These are phyloP conservation scores for Dromococcyx pavoninus DNA, from an alignment of 2,797 vertebrate genomes.

Conservation along the genomic window DNA sequence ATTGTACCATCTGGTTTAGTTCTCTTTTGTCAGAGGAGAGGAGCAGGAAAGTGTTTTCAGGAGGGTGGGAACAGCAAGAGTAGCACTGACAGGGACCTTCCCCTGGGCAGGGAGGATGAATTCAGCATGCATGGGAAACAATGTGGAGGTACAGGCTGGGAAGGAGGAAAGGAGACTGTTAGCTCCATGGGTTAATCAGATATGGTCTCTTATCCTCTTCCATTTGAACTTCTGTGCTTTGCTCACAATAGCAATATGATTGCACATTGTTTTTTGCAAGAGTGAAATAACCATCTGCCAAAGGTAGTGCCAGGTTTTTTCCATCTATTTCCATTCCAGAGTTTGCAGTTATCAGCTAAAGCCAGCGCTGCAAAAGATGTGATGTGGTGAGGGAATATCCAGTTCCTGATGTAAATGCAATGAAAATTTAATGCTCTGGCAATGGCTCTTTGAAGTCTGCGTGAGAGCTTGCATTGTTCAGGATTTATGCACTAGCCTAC, in stretches of 20 bases:
- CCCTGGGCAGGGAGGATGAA: neutral
- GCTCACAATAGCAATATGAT: neutral
- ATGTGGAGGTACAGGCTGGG: neutral
- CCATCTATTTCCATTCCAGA: neutral
- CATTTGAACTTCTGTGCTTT: neutral
- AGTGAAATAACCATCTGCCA: neutral
- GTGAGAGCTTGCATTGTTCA: neutral
- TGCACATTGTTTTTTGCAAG: neutral
- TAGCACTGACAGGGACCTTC: neutral
- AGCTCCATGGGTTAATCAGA: neutral
- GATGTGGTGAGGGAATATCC: neutral
- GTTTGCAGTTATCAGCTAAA: neutral
- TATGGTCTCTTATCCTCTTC: neutral
- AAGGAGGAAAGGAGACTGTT: neutral
- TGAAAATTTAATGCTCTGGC: slow-evolving; percentile 43
- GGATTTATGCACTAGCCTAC: neutral
- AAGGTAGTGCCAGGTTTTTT: neutral
- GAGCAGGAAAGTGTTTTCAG: neutral
- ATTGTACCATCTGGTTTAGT: slow-evolving; percentile 1
- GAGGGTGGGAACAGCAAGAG: neutral
- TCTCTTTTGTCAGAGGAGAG: neutral
- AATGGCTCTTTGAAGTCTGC: neutral
- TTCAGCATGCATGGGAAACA: neutral
- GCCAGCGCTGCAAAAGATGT: neutral
- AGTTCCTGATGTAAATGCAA: neutral